phyloP scores from a whole-genome alignment of 2,113 vertebrate species.

The Equus quagga region DNA sequence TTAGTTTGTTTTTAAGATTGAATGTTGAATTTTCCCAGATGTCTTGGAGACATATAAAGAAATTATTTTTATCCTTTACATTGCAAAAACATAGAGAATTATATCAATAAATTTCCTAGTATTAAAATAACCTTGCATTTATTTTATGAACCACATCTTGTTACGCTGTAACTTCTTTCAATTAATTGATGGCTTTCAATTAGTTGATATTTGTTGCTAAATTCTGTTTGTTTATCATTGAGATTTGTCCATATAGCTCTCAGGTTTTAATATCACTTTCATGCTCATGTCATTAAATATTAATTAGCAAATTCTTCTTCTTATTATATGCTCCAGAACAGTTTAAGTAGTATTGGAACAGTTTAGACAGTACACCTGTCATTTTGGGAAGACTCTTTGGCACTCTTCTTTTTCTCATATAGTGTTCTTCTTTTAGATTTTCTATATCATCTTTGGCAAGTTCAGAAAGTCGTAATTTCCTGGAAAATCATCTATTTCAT shows the following conservation, averaged over 20 bases:
- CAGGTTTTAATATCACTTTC: not conserved
- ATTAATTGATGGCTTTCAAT: not conserved
- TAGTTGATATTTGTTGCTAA: constrained; percentile 8
- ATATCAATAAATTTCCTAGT: not conserved
- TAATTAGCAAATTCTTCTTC: not conserved
- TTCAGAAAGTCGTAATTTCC: not conserved
- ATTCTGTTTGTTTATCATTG: not conserved
- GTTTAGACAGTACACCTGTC: not conserved
- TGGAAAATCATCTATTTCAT: not conserved
- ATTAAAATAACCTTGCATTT: not conserved
- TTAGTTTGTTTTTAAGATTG: constrained; percentile 35
- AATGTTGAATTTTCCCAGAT: not conserved
- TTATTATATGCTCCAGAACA: not conserved
- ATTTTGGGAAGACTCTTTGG: not conserved
- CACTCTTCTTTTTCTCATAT: not conserved
- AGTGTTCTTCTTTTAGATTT: not conserved
- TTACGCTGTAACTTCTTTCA: not conserved
- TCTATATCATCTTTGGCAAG: not conserved
- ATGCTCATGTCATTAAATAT: not conserved
- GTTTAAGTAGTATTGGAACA: not conserved
- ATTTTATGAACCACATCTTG: not conserved
- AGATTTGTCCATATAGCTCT: not conserved
- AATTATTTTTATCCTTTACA: constrained; percentile 12
- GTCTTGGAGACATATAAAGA: not conserved
- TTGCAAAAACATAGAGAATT: not conserved